Evolutionary conservation across 2,888 invertebrate genomes (phyloP), one percentile per base, ranked within the genome.

Genomic region (Volucella zonaria): DNA sequence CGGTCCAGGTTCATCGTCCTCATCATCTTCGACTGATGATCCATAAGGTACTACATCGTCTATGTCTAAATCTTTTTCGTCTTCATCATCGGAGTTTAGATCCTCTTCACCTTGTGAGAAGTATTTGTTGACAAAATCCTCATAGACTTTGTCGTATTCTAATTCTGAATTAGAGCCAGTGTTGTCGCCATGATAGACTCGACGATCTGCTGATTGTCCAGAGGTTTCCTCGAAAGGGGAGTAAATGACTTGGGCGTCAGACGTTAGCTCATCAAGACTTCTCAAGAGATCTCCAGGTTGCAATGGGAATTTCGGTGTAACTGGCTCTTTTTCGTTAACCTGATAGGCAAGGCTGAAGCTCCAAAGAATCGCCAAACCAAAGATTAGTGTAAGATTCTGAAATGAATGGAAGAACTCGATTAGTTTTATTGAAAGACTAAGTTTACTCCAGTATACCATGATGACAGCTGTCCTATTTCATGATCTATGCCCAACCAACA

Each of bases 61-160:
- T 52, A 73, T 70, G 8, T 86, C 83, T 18, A 87, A 86, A 1
- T 42, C 64, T 14, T 71, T 87, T 40, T 71, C 82, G 1, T 52
- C 62, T 10, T 66, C 64, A 14, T 88, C 75, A 8, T 77, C 47
- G 76, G 78, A 51, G 0, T 73, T 64, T 2, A 73, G 18, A 23
- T 87, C 87, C 86, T 94, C 93, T 62, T 94, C 94, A 83, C 94
- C 94, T 88, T 93, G 94, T 87, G 88, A 88, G 45, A 91, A 91
- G 76, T 91, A 91, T 67, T 89, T 88, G 1, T 87, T 88, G 14
- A 91, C 91, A 86, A 91, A 91, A 14, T 89, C 87, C 31, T 91
- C 91, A 68, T 91, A 91, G 12, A 89, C 89, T 64, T 87, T 89
- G 76, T 91, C 91, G 70, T 91, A 91, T 51, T 90, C 89, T 49